phyloP scores from a whole-genome alignment of 1,140 invertebrate genomes.

The Drosophila triauraria region DNA sequence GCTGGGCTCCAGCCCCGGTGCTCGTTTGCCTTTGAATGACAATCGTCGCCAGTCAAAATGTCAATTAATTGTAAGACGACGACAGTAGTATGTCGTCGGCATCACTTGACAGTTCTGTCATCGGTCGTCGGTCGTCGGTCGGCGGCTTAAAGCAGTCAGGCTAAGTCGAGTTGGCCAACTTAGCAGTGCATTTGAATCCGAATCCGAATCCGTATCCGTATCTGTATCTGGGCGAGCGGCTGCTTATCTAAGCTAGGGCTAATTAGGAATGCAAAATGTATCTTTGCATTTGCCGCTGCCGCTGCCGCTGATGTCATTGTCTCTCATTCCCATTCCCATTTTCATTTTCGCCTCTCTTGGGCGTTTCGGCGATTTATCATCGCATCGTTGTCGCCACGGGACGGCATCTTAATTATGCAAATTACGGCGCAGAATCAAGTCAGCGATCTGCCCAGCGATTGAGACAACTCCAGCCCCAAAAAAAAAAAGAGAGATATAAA shows the following conservation, averaged over 20 bases:
- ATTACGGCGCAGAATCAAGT: constrained; percentile 47
- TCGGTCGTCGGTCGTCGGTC: constrained; percentile 14
- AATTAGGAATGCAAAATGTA: constrained; percentile 53
- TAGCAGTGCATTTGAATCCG: constrained; percentile 22
- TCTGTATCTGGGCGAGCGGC: background rate
- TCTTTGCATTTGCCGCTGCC: constrained; percentile 26
- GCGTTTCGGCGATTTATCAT: constrained; percentile 67
- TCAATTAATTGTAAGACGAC: constrained; percentile 81
- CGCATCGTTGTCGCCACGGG: constrained; percentile 63
- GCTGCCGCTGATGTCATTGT: constrained; percentile 35
- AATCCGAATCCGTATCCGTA: constrained; percentile 21
- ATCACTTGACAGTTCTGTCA: constrained; percentile 45
- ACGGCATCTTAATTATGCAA: constrained; percentile 79
- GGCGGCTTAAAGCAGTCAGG: constrained; percentile 4
- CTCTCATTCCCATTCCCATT: constrained; percentile 9
- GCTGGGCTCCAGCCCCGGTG: constrained; percentile 15
- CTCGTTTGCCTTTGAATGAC: constrained; percentile 71
- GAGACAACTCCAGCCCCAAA: constrained; percentile 12
- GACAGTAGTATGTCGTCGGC: constrained; percentile 69
- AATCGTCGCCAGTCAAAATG: constrained; percentile 77
- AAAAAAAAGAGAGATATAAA: constrained; percentile 14
- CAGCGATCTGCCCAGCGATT: constrained; percentile 25
- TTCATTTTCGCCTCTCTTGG: constrained; percentile 25
- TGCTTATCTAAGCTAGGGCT: constrained; percentile 42
- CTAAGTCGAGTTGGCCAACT: constrained; percentile 5